These are phyloP conservation scores for Cryptus armator DNA, from an alignment of 2,888 invertebrate species.

Conservation along the genomic window DNA sequence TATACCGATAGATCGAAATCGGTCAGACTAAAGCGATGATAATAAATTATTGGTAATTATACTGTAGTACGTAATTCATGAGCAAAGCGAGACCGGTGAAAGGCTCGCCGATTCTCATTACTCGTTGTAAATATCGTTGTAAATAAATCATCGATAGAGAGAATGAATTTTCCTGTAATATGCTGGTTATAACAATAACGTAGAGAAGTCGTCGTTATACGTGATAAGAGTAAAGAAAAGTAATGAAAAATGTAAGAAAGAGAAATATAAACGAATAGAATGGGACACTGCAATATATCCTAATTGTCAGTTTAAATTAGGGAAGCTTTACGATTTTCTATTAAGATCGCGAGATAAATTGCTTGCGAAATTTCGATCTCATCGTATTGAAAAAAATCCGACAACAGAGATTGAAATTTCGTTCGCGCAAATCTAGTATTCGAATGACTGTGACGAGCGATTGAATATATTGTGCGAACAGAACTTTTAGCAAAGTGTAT, in stretches of 20 bases:
- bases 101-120: slow-evolving; percentile 44
- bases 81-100: slow-evolving; percentile 50
- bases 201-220: slow-evolving; percentile 72
- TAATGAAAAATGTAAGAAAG: slow-evolving; percentile 44
- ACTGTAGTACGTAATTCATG: slow-evolving; percentile 78
- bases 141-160: slow-evolving; percentile 70
- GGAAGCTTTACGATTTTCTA: slow-evolving; percentile 80
- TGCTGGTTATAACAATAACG: slow-evolving; percentile 56
- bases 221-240: slow-evolving; percentile 72
- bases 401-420: not conserved
- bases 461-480: slow-evolving; percentile 62
- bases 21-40: slow-evolving; percentile 69
- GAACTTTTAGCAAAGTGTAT: slow-evolving; percentile 79
- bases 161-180: slow-evolving; percentile 62
- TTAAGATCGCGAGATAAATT: slow-evolving; percentile 67
- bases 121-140: slow-evolving; percentile 76
- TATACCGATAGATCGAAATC: slow-evolving; percentile 26
- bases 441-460: slow-evolving; percentile 69
- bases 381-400: slow-evolving; percentile 57
- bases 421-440: slow-evolving; percentile 65
- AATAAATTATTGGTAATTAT: slow-evolving; percentile 82
- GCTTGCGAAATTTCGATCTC: slow-evolving; percentile 55
- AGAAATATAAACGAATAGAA: slow-evolving; percentile 71
- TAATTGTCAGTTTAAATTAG: slow-evolving; percentile 83
- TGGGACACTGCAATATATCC: slow-evolving; percentile 85